Evolutionary conservation across 2,113 vertebrate genomes (phyloP), one percentile per base, ranked within the genome.

Genomic region (Onychorhynchus coronatus): DNA sequence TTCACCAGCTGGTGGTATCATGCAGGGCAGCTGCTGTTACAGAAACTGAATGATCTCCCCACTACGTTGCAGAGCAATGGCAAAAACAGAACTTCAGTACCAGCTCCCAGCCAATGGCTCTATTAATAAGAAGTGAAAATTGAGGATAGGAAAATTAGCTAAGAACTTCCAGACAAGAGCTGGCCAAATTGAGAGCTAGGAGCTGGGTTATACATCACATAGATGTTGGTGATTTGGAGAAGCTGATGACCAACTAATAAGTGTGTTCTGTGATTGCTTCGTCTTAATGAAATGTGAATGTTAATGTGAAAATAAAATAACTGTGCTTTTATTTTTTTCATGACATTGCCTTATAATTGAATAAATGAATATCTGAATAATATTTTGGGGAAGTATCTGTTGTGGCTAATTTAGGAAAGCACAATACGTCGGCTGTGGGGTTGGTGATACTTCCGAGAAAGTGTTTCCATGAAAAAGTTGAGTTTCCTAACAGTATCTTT

Each of bases 351-450:
- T 95, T 95, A 63, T 76, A 55, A 74, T 44, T 85, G 30, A 65
- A 50, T 72, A 93, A 96, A 53, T 85, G 44, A 80, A 33, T 52
- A 12, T 39, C 41, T 76, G 49, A 86, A 49, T 94, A 76, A 50
- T 84, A 79, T 91, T 96, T 95, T 75, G 11, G 23, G 5, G 30
- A 91, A 84, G 68, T 74, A 59, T 95, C 76, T 92, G 37, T 74
- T 89, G 78, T 0, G 2, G 59, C 42, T 88, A 77, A 66, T 80
- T 53, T 44, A 91, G 73, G 71, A 85, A 86, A 63, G 74, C 15
- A 27, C n/a, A 58, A 24, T 11, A 19, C 8, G 28, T 5, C 12
- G 52, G 8, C 47, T 31, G 17, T 46, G 4, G 14, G n/a, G 11
- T 12, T 56, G 28, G 33, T 63, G 58, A 70, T 73, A 16, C 35